These are phyloP conservation scores for Hirtodrosophila trivittata DNA, from an alignment of 2,888 invertebrate species.

Conservation along the genomic window DNA sequence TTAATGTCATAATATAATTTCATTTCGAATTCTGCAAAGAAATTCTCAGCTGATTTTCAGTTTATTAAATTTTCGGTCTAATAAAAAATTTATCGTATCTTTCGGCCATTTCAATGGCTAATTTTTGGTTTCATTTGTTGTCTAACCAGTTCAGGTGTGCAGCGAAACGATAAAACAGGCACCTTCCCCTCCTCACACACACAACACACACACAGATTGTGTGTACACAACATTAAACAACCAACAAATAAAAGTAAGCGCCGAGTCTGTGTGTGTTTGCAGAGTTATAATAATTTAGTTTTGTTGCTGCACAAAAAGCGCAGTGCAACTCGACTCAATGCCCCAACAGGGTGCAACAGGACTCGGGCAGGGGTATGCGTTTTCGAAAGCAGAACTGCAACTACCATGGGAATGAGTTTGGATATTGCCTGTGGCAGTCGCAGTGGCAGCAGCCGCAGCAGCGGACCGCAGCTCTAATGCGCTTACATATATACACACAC, in stretches of 20 bases:
- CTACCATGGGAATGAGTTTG: neutral
- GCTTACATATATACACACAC: conserved; percentile 47
- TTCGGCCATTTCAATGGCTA: conserved; percentile 5
- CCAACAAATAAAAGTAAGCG: conserved; percentile 45
- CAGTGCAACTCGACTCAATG: conserved; percentile 41
- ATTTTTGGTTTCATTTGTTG: conserved; percentile 8
- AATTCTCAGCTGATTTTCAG: too few relatives aligned
- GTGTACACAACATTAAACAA: conserved; percentile 48
- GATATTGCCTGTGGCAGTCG: neutral
- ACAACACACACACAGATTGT: neutral
- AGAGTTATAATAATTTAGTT: conserved; percentile 62
- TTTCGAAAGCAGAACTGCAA: neutral
- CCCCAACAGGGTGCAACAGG: neutral
- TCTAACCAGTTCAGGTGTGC: conserved; percentile 33
- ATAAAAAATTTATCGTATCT: neutral
- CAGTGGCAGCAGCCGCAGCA: conserved; percentile 52
- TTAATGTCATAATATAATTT: too few relatives aligned
- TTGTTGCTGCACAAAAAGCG: conserved; percentile 62
- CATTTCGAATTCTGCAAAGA: too few relatives aligned
- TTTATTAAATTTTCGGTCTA: conserved; percentile 3
- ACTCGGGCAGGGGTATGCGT: neutral
- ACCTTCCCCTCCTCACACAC: conserved; percentile 1
- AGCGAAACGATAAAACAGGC: conserved; percentile 18
- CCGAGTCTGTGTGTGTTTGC: neutral
- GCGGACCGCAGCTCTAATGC: conserved; percentile 71